Conservation (phyloP, 1,140 invertebrate genomes). For the Orchestia grillus region DNA sequence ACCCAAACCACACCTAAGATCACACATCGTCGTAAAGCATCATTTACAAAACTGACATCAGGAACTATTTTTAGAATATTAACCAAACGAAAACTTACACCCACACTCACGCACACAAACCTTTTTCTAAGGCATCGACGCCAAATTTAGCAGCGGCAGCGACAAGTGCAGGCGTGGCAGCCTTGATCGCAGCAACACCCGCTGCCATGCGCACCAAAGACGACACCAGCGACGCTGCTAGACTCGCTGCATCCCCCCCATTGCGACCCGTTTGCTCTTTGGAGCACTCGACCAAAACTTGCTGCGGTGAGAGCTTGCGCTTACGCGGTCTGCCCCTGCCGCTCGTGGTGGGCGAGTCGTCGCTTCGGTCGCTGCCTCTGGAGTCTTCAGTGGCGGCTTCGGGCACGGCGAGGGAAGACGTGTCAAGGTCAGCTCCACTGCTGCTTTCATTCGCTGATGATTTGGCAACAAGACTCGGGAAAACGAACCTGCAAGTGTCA, state of each 20-base stretch:
- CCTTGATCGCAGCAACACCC: not conserved
- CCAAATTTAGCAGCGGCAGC: not conserved
- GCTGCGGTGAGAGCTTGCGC: not conserved
- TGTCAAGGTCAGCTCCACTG: not conserved
- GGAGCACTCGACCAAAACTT: not conserved
- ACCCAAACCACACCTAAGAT: too few species aligned
- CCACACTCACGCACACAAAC: too few species aligned
- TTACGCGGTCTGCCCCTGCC: not conserved
- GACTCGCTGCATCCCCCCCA: not conserved
- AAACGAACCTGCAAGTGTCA: not conserved
- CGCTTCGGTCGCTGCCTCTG: not conserved
- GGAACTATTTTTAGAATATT: too few species aligned
- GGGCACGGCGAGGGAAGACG: not conserved
- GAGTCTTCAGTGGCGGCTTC: not conserved
- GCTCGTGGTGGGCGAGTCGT: not conserved
- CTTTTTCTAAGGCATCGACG: not conserved
- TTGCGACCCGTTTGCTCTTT: too few species aligned
- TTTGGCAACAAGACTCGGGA: not conserved
- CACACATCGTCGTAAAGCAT: too few species aligned
- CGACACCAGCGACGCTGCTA: not conserved
- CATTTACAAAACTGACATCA: too few species aligned
- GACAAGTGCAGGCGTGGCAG: not conserved
- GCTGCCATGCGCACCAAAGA: slow-evolving; percentile 13
- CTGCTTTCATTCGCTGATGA: not conserved
- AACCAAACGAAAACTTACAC: too few species aligned